These are phyloP conservation scores for Drosophila rufa DNA, from an alignment of 1,140 invertebrate genomes.

Conservation along the genomic window DNA sequence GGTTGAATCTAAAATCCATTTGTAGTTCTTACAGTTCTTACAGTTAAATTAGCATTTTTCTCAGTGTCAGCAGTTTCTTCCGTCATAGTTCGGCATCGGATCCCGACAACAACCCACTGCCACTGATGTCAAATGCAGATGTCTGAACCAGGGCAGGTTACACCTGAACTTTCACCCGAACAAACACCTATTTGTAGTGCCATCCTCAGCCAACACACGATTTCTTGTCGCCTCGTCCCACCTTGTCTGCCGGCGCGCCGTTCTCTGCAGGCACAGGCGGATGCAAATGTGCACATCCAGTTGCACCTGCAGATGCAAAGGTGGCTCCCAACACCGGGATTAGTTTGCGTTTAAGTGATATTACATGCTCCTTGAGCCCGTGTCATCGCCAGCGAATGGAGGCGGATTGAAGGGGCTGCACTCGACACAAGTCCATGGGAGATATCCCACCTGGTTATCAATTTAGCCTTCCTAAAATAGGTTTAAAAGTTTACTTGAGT, in stretches of 20 bases:
- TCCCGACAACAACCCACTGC: background rate
- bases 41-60: too few relatives aligned
- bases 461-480: background rate
- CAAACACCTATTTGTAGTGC: slow-evolving; percentile 9
- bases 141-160: background rate
- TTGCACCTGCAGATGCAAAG: slow-evolving; percentile 3
- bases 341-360: slow-evolving; percentile 67
- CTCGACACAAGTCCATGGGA: slow-evolving; percentile 4
- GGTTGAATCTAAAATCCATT: background rate
- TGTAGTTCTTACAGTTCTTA: background rate
- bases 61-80: too few relatives aligned
- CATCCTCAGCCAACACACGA: background rate
- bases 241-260: slow-evolving; percentile 17
- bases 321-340: slow-evolving; percentile 42
- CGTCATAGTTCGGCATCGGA: background rate
- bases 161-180: slow-evolving; percentile 14
- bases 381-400: slow-evolving; percentile 14
- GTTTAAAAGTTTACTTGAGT: background rate
- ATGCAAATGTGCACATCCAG: slow-evolving; percentile 24
- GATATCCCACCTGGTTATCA: slow-evolving; percentile 2
- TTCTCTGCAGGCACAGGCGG: slow-evolving; percentile 21
- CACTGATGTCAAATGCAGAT: slow-evolving; percentile 12
- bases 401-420: slow-evolving; percentile 1
- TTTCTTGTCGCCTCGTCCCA: background rate
- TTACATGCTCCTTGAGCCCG: slow-evolving; percentile 61